phyloP scores from a whole-genome alignment of 2,113 vertebrate genomes.

The Eira barbara region DNA sequence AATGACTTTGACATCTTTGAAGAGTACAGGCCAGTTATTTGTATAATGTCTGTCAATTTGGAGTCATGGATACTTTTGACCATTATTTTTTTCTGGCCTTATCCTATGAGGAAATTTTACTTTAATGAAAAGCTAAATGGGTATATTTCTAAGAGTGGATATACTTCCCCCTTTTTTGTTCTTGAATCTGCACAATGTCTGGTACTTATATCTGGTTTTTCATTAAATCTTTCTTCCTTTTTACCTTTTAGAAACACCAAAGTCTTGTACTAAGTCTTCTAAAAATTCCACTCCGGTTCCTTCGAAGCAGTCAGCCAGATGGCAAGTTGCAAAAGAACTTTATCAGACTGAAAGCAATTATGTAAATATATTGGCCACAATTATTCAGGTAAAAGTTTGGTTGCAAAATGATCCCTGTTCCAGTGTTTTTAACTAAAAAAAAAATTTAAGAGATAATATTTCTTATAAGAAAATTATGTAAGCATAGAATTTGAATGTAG shows the following conservation, averaged over 20 bases:
- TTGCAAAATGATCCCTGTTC: conserved; percentile 27
- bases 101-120: neutral
- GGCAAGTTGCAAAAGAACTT: conserved; percentile 98
- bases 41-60: neutral
- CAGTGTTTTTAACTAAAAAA: neutral
- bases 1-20: neutral
- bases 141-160: neutral
- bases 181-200: neutral
- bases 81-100: neutral
- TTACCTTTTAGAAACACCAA: conserved; percentile 83
- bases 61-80: neutral
- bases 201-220: neutral
- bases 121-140: neutral
- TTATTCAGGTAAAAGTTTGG: conserved; percentile 89
- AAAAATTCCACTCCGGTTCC: conserved; percentile 89
- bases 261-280: conserved; percentile 87
- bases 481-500: neutral
- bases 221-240: conserved; percentile 20
- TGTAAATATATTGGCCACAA: conserved; percentile 95
- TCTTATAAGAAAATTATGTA: neutral
- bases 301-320: conserved; percentile 95
- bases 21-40: neutral
- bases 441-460: neutral
- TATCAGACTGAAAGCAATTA: conserved; percentile 99
- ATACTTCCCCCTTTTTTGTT: neutral